phyloP scores from a whole-genome alignment of 2,888 invertebrate species.

The Nineta flava region DNA sequence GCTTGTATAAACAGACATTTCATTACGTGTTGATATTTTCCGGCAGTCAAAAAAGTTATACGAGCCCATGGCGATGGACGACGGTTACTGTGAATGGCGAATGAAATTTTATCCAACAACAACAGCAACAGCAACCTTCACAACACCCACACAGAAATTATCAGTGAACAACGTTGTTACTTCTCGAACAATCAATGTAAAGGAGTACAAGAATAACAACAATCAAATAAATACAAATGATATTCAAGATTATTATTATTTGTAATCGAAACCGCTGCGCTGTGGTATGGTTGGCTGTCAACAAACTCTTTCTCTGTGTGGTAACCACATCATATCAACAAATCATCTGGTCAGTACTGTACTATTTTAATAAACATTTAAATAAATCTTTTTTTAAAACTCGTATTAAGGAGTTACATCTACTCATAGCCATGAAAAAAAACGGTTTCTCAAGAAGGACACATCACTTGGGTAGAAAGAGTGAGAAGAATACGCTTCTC shows the following conservation, averaged over 20 bases:
- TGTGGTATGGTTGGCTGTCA: too few relatives aligned
- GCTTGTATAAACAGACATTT: constrained; percentile 3
- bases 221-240: background rate
- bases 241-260: too few relatives aligned
- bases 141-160: background rate
- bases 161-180: too few relatives aligned
- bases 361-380: background rate
- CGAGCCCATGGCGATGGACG: constrained; percentile 2
- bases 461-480: too few relatives aligned
- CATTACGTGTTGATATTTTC: constrained; percentile 2
- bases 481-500: too few relatives aligned
- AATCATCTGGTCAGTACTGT: background rate
- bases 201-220: background rate
- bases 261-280: too few relatives aligned
- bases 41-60: constrained; percentile 1
- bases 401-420: too few relatives aligned
- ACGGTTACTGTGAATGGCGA: constrained; percentile 3
- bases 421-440: too few relatives aligned
- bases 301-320: too few relatives aligned
- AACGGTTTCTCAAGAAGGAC: too few relatives aligned
- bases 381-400: too few relatives aligned
- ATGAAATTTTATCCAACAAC: background rate
- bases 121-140: background rate
- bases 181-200: background rate
- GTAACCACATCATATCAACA: background rate